Conservation (phyloP, 2,113 vertebrate genomes). For the sheep (Ovis aries) region DNA sequence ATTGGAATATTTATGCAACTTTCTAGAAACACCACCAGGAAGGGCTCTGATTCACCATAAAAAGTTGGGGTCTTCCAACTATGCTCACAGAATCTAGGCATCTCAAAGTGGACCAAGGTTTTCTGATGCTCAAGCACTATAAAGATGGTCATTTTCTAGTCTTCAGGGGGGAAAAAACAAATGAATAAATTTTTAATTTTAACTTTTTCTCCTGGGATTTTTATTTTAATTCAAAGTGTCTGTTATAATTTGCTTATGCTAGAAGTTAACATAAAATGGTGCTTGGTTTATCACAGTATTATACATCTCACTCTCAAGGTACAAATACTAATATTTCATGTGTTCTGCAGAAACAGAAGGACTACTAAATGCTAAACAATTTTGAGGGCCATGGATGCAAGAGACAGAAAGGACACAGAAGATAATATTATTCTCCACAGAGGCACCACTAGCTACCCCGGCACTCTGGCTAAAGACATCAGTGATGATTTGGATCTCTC, state of each 20-base stretch:
- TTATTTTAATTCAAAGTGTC: background rate
- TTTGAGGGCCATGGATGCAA: background rate
- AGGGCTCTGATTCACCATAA: background rate
- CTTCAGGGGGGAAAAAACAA: background rate
- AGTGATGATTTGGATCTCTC: background rate
- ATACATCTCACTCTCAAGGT: background rate
- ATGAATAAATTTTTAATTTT: background rate
- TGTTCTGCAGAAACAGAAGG: background rate
- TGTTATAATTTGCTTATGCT: background rate
- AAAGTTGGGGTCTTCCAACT: background rate
- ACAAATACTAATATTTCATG: background rate
- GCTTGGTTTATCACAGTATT: background rate
- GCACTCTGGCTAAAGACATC: background rate
- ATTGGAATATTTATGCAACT: background rate
- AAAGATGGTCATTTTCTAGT: background rate
- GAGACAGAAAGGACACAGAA: background rate
- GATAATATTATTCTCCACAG: background rate
- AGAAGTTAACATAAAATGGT: background rate
- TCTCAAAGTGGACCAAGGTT: background rate
- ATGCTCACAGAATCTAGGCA: background rate
- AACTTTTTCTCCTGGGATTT: background rate
- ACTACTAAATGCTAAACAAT: background rate
- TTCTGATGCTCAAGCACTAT: background rate
- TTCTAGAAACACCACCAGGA: background rate
- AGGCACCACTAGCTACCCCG: background rate